Evolutionary conservation across 1,140 invertebrate species (phyloP), one percentile per base, ranked within the genome.

Genomic region (Drosophila lacteicornis): DNA sequence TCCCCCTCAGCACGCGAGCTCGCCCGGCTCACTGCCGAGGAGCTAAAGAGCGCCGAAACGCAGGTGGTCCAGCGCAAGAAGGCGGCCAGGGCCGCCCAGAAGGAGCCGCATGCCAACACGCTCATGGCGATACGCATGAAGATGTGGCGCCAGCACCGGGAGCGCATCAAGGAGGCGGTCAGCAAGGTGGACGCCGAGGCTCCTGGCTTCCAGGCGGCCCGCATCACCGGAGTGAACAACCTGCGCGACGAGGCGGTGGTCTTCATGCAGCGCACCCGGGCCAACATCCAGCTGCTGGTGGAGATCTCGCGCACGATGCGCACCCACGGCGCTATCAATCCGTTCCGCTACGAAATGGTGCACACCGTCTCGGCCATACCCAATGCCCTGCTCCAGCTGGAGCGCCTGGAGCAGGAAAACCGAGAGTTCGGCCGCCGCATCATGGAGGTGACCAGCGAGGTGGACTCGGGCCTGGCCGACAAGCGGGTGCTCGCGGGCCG

Each of bases 261-360:
- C 5, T 91, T 78, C 9, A 84, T 91, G 85, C 53, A 27, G 1
- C 76, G 84, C 8, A 91, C 90, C 47, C 80, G 57, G 22, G 75
- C 70, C 1, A 91, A 88, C 36, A 71, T 88, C 8, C 79, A 80
- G 6, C 25, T 82, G 13, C 68, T 91, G 50, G 51, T 79, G 2
- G 69, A 65, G 17, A 47, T 88, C 8, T 77, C 69, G 8, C 62
- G 63, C 11, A 83, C 68, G 0, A 84, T 73, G 56, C 74, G 88
- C 17, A 82, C 71, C n/a, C 75, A 78, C n/a, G 75, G 85, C 15
- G 46, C 53, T 17, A 79, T 88, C 36, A 57, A 80, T 56, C 80
- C 84, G 3, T 88, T 88, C 25, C 84, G 84, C 6, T 47, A 55
- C 19, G 80, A 83, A 8, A 11, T 9, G 0, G 33, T 65, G 0